These are phyloP conservation scores for Planococcus citri DNA, from an alignment of 1,140 invertebrate genomes.

Conservation along the genomic window DNA sequence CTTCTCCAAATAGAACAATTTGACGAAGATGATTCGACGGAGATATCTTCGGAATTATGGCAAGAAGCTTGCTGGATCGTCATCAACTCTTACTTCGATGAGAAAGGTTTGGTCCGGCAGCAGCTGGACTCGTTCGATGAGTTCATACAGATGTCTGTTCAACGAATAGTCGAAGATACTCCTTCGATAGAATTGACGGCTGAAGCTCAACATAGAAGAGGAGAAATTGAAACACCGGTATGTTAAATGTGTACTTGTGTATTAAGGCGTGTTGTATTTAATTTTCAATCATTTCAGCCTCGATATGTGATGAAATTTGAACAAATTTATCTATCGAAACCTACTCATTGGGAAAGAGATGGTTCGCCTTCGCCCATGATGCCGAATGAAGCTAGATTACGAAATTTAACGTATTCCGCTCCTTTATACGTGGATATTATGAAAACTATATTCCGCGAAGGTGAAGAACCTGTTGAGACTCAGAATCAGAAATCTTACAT, in stretches of 20 bases:
- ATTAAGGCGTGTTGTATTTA: neutral
- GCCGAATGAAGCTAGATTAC: conserved; percentile 90
- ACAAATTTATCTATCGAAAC: conserved; percentile 97
- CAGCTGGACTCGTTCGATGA: conserved; percentile 99
- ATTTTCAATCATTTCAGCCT: conserved; percentile 48
- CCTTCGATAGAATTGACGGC: conserved; percentile 94
- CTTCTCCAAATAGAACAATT: conserved; percentile 42
- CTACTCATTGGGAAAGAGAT: conserved; percentile 99
- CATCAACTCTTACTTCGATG: conserved; percentile 98
- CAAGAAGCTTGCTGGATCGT: conserved; percentile 99
- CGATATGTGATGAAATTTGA: conserved; percentile 92
- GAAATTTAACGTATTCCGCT: conserved; percentile 87
- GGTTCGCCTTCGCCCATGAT: conserved; percentile 97
- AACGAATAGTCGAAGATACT: conserved; percentile 96
- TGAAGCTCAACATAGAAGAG: conserved; percentile 88
- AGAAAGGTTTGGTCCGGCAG: conserved; percentile 96
- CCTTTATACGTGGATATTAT: conserved; percentile 97
- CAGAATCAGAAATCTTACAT: conserved; percentile 97
- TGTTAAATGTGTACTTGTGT: conserved; percentile 29
- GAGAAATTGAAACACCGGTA: conserved; percentile 81
- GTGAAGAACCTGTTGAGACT: conserved; percentile 81
- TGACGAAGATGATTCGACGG: conserved; percentile 67
- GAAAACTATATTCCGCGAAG: conserved; percentile 84
- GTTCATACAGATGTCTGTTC: conserved; percentile 99
- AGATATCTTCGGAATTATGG: conserved; percentile 91